Evolutionary conservation across 2,113 vertebrate species (phyloP).

Genomic region (Illadopsis cleaveri): DNA sequence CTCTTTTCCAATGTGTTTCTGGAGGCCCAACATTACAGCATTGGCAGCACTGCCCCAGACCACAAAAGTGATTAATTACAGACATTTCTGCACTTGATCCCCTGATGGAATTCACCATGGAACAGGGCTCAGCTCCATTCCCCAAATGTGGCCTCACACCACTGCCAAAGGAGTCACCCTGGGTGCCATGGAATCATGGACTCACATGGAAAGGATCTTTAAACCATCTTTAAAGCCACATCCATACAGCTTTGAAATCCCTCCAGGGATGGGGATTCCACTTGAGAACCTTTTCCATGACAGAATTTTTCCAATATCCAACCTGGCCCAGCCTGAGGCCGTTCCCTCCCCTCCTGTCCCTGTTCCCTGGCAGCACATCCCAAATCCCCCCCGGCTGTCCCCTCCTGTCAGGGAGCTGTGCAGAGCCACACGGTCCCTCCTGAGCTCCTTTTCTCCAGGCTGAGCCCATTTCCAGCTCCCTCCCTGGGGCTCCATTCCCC

Average conservation of each 20-base stretch:
- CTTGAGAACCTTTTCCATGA: too few relatives aligned
- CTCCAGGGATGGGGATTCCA: too few relatives aligned
- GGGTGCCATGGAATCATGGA: background rate
- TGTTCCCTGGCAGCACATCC: background rate
- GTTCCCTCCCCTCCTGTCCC: background rate
- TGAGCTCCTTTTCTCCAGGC: background rate
- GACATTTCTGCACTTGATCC: background rate
- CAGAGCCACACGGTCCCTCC: background rate
- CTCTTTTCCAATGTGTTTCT: background rate
- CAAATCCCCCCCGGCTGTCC: rapidly evolving
- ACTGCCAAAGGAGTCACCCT: background rate
- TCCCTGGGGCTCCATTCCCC: background rate
- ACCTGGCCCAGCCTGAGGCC: rapidly evolving
- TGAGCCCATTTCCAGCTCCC: background rate
- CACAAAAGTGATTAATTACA: background rate
- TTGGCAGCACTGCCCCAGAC: background rate
- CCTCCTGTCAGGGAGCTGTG: background rate
- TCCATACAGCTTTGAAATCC: background rate
- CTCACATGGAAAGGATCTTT: background rate
- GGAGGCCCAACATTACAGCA: background rate
- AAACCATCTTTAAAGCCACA: background rate
- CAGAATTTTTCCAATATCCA: too few relatives aligned
- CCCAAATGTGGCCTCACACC: background rate
- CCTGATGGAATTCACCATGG: rapidly evolving
- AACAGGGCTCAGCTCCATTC: background rate